A percentile compares a stretch with the other conserved stretches of the same genome.
Conservation (phyloP, 2,888 invertebrate genomes). For the Drosophila anomalipes region DNA sequence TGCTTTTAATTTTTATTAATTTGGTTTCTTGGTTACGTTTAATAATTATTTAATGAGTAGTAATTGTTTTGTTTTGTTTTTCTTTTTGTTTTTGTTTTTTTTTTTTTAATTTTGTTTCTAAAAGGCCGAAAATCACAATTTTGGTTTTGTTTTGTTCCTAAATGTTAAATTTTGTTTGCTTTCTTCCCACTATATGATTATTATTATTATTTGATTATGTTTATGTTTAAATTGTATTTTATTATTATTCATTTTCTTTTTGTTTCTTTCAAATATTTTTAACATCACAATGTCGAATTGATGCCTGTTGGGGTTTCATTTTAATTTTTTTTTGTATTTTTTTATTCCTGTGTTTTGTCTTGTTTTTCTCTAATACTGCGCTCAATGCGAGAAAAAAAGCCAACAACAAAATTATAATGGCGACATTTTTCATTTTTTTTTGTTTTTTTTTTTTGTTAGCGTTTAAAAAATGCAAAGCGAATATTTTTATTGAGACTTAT, state of each 20-base stretch:
- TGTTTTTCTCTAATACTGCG: conserved; percentile 72
- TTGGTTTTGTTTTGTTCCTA: conserved; percentile 82
- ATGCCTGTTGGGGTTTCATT: conserved; percentile 59
- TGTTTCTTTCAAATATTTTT: conserved; percentile 60
- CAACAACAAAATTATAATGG: conserved; percentile 72
- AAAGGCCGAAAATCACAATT: conserved; percentile 84
- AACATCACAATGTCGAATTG: conserved; percentile 82
- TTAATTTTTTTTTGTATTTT: conserved; percentile 11
- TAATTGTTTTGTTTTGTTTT: conserved; percentile 32
- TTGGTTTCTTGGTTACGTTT: conserved; percentile 52
- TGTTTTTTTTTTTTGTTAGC: conserved; percentile 15
- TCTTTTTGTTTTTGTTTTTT: conserved; percentile 10
- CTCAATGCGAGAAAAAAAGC: conserved; percentile 68
- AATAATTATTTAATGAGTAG: conserved; percentile 55
- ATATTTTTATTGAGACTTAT: conserved; percentile 34
- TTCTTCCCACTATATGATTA: conserved; percentile 37
- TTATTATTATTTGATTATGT: conserved; percentile 20
- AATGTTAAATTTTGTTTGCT: conserved; percentile 76
- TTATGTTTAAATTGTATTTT: conserved; percentile 44
- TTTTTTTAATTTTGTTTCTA: conserved; percentile 79
- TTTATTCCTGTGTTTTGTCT: conserved; percentile 24
- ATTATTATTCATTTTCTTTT: conserved; percentile 39
- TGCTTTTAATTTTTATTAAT: conserved; percentile 33
- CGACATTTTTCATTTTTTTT: conserved; percentile 43
- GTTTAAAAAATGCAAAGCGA: conserved; percentile 62